Percentiles rank a stretch among this genome's conserved stretches.
Evolutionary conservation across 2,113 vertebrate genomes (phyloP).

Genomic region (Natator depressus): DNA sequence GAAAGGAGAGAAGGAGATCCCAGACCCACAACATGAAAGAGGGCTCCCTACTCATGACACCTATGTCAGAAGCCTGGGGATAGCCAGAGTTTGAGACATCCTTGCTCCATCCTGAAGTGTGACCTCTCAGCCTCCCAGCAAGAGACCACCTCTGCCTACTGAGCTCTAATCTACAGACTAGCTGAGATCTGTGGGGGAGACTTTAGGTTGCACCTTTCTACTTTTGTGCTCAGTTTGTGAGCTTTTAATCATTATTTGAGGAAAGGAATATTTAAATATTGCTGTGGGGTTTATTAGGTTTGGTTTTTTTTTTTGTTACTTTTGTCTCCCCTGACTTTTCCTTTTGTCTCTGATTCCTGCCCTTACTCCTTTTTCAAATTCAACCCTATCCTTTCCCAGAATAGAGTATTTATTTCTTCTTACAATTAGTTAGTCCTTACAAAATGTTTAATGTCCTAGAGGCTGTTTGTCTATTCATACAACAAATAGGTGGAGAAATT

Average conservation of each 20-base stretch:
- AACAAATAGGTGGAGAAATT: background rate
- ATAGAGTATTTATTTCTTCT: background rate
- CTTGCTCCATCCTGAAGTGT: background rate
- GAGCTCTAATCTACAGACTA: background rate
- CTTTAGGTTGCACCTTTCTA: background rate
- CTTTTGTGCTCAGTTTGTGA: background rate
- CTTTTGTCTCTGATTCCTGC: background rate
- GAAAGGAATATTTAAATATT: background rate
- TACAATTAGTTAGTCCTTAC: background rate
- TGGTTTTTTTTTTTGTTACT: background rate
- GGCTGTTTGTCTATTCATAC: rapidly evolving
- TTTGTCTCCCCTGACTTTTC: background rate
- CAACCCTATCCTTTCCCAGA: background rate
- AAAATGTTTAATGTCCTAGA: background rate
- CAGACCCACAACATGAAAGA: background rate
- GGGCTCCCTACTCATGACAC: background rate
- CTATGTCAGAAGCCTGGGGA: background rate
- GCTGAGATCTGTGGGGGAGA: background rate
- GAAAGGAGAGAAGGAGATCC: background rate
- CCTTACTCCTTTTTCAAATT: background rate
- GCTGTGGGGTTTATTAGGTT: background rate
- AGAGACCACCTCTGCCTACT: background rate
- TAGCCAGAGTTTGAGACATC: background rate
- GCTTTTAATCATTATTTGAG: background rate
- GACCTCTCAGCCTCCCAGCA: background rate